A percentile compares a stretch with the other conserved stretches of the same genome.
Evolutionary conservation across 2,888 invertebrate species (phyloP).

Genomic region (Caenorhabditis macrosperma): DNA sequence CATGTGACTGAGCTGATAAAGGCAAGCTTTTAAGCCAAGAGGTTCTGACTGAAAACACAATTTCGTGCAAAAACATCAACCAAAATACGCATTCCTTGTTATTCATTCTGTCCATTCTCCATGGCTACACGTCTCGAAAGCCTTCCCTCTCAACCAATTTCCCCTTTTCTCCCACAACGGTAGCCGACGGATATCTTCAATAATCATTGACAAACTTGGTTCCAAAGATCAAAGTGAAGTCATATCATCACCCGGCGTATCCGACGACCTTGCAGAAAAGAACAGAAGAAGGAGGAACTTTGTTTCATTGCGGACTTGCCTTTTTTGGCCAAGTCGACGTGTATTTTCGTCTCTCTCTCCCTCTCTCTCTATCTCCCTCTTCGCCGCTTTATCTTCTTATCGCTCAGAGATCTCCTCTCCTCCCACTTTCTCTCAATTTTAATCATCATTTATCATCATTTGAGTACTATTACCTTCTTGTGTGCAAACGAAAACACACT

Average conservation of each 20-base stretch:
- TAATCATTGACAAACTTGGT: too few species aligned
- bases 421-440: background rate
- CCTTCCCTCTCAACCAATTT: background rate
- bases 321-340: background rate
- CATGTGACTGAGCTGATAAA: too few species aligned
- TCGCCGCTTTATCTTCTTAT: background rate
- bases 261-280: background rate
- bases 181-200: too few species aligned
- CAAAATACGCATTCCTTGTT: background rate
- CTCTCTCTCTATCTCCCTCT: background rate
- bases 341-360: background rate
- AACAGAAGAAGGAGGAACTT: background rate
- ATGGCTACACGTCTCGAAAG: background rate
- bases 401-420: background rate
- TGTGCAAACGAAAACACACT: background rate
- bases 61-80: background rate
- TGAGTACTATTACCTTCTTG: too few species aligned
- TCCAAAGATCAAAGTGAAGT: constrained; percentile 7
- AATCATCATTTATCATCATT: too few species aligned
- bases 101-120: background rate
- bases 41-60: too few species aligned
- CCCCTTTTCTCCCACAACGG: too few species aligned
- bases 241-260: too few species aligned
- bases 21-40: too few species aligned
- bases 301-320: background rate